Conservation (phyloP, 2,113 vertebrate genomes). For the Monopterus albus region DNA sequence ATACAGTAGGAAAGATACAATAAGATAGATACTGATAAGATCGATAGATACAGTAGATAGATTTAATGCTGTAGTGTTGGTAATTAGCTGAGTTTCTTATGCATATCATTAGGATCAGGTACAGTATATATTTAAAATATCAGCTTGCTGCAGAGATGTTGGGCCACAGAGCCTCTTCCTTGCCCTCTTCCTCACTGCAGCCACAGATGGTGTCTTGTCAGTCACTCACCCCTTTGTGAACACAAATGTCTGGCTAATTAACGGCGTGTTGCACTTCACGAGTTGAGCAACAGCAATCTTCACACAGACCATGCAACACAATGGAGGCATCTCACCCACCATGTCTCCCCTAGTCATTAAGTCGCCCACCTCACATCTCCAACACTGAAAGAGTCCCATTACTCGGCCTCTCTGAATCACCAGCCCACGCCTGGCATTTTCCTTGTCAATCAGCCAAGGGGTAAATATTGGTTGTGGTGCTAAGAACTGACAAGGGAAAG, state of each 20-base stretch:
- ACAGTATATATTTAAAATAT: slow-evolving; percentile 30
- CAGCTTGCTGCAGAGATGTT: slow-evolving; percentile 21
- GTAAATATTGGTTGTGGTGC: slow-evolving; percentile 69
- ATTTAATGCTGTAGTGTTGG: neutral
- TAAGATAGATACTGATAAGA: no score
- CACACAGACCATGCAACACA: slow-evolving; percentile 40
- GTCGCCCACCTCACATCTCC: slow-evolving; percentile 75
- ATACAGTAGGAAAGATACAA: no score
- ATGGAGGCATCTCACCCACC: slow-evolving; percentile 61
- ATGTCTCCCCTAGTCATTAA: slow-evolving; percentile 70
- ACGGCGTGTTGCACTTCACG: slow-evolving; percentile 30
- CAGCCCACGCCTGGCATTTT: slow-evolving; percentile 70
- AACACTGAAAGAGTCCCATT: slow-evolving; percentile 58
- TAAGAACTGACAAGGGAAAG: slow-evolving; percentile 57
- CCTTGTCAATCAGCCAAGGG: slow-evolving; percentile 70
- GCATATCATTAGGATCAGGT: slow-evolving; percentile 15
- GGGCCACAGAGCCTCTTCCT: slow-evolving; percentile 28
- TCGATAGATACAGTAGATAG: slow-evolving; percentile 38
- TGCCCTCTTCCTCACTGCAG: slow-evolving; percentile 27
- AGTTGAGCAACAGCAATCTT: slow-evolving; percentile 44
- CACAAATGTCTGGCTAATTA: slow-evolving; percentile 59
- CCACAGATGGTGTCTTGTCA: slow-evolving; percentile 68
- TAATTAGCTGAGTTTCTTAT: neutral
- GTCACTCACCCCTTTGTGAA: slow-evolving; percentile 53
- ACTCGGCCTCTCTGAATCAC: slow-evolving; percentile 68